These are phyloP conservation scores for Trachelus troglodyta DNA, from an alignment of 2,888 invertebrate genomes.

Conservation along the genomic window DNA sequence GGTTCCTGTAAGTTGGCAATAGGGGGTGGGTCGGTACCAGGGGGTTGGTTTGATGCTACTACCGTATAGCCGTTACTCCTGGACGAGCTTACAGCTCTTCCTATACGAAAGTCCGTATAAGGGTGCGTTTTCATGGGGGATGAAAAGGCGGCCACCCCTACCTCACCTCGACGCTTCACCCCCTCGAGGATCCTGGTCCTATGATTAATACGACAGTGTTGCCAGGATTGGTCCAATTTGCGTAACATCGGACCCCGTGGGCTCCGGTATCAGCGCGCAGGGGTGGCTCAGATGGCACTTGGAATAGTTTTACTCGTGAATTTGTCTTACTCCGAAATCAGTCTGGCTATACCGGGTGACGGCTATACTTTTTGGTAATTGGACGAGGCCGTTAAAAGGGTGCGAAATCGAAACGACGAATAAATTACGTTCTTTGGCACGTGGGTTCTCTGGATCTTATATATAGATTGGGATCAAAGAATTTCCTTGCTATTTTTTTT, in stretches of 20 bases:
- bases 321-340: conserved; percentile 21
- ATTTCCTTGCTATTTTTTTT: no score
- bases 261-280: conserved; percentile 43
- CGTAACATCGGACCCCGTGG: conserved; percentile 44
- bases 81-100: neutral
- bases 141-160: neutral
- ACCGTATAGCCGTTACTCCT: neutral
- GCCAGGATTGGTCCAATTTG: conserved; percentile 45
- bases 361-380: conserved; percentile 6
- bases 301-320: conserved; percentile 28
- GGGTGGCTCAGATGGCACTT: conserved; percentile 34
- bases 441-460: no score
- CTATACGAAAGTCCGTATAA: neutral
- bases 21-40: neutral
- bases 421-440: no score
- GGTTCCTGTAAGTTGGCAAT: neutral
- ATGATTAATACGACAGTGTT: conserved; percentile 52
- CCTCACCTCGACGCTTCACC: neutral
- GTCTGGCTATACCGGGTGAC: no score
- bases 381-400: conserved; percentile 11
- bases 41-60: neutral
- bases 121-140: neutral
- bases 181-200: conserved; percentile 24
- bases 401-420: no score
- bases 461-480: no score